A percentile compares a stretch with the other conserved stretches of the same genome.
Conservation (phyloP, 2,888 invertebrate genomes). For the Hypercompe scribonia region DNA sequence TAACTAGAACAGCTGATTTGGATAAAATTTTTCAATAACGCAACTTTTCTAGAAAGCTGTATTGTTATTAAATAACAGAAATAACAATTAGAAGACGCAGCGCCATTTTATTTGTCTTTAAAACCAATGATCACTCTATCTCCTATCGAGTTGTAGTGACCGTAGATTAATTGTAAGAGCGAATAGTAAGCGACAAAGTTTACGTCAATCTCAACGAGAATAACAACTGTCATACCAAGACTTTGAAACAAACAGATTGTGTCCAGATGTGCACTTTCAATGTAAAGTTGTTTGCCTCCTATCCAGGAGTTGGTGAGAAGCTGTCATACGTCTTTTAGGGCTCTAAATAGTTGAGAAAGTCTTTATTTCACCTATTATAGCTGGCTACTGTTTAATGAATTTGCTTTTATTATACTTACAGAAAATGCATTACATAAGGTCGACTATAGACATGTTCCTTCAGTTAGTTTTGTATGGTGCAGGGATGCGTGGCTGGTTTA, state of each 20-base stretch:
- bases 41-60: neutral
- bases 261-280: slow-evolving; percentile 6
- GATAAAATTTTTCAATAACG: neutral
- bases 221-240: neutral
- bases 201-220: neutral
- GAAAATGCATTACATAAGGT: neutral
- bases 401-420: neutral
- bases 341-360: neutral
- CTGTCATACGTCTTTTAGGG: neutral
- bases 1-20: neutral
- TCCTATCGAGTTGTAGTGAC: too few species aligned
- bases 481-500: too few species aligned
- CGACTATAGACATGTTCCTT: too few species aligned
- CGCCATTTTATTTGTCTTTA: too few species aligned
- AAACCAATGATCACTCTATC: too few species aligned
- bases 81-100: too few species aligned
- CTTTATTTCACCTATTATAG: neutral
- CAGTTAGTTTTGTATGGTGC: too few species aligned
- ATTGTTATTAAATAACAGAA: too few species aligned
- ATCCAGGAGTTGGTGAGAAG: neutral
- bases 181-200: neutral
- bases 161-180: neutral
- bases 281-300: slow-evolving; percentile 6
- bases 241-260: neutral
- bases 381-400: neutral